phyloP scores from a whole-genome alignment of 2,888 invertebrate genomes.

The Yponomeuta sedellus region DNA sequence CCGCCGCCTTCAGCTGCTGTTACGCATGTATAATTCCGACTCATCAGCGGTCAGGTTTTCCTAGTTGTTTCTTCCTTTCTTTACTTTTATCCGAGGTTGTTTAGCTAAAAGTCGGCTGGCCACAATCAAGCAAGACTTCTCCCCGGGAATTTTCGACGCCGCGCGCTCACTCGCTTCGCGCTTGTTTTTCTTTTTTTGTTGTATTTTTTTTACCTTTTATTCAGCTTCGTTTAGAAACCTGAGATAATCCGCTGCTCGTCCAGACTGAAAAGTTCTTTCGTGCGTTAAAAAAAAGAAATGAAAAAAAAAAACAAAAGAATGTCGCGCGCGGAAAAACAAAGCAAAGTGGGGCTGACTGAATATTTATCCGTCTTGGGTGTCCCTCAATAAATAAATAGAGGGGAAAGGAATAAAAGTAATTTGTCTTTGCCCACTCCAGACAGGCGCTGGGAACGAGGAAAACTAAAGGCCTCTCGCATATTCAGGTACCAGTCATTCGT shows the following conservation, averaged over 20 bases:
- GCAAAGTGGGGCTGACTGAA: neutral
- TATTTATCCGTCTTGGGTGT: neutral
- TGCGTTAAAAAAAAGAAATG: neutral
- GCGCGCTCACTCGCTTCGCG: neutral
- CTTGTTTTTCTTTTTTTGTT: neutral
- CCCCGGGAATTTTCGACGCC: neutral
- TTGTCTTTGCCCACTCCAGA: neutral
- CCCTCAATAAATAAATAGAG: neutral
- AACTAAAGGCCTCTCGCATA: neutral
- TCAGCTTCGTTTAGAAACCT: neutral
- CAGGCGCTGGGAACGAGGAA: neutral
- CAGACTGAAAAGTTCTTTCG: neutral
- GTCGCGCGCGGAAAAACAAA: neutral
- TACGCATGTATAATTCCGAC: constrained; percentile 15
- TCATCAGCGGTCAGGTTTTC: constrained; percentile 8
- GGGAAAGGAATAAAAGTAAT: neutral
- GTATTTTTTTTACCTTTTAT: neutral
- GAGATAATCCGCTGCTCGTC: neutral
- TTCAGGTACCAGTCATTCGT: neutral
- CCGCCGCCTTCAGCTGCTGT: constrained; percentile 8
- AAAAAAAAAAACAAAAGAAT: neutral
- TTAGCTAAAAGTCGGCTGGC: neutral
- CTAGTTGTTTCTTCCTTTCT: constrained; percentile 6
- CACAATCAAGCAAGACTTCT: neutral
- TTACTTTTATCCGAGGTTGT: neutral